phyloP scores from a whole-genome alignment of 2,888 invertebrate genomes.

The Meliscaeva auricollis region DNA sequence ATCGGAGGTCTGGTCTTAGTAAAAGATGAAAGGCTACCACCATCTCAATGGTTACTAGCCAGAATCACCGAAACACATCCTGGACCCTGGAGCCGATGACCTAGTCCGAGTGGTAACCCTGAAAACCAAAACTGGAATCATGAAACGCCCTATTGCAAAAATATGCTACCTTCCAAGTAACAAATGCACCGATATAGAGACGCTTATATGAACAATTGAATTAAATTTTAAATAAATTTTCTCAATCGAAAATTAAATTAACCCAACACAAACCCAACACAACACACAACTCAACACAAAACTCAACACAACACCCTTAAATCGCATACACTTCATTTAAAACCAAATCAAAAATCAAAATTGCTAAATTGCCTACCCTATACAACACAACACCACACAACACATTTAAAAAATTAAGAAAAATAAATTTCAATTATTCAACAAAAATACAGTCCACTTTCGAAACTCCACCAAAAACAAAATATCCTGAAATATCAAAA shows the following conservation, averaged over 20 bases:
- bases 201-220: not conserved
- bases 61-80: conserved; percentile 3
- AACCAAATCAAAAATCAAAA: not conserved
- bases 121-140: conserved; percentile 6
- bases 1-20: conserved; percentile 9
- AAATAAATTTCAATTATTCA: not conserved
- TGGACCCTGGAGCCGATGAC: not conserved
- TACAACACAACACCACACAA: not conserved
- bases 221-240: not conserved
- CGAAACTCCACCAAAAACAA: not conserved
- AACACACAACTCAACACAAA: too few species aligned
- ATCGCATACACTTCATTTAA: too few species aligned
- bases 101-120: conserved; percentile 7
- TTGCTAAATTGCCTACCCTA: not conserved
- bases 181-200: not conserved
- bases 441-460: not conserved
- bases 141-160: conserved; percentile 28
- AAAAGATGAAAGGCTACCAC: conserved; percentile 8
- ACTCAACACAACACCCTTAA: too few species aligned
- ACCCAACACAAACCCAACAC: conserved; percentile 76
- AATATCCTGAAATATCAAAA: conserved; percentile 1
- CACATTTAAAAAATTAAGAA: not conserved
- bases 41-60: conserved; percentile 19
- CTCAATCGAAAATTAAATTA: too few species aligned
- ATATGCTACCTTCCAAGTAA: conserved; percentile 24